These are phyloP conservation scores for Gasterosteus nipponicus DNA, from an alignment of 2,113 vertebrate species.

Conservation along the genomic window DNA sequence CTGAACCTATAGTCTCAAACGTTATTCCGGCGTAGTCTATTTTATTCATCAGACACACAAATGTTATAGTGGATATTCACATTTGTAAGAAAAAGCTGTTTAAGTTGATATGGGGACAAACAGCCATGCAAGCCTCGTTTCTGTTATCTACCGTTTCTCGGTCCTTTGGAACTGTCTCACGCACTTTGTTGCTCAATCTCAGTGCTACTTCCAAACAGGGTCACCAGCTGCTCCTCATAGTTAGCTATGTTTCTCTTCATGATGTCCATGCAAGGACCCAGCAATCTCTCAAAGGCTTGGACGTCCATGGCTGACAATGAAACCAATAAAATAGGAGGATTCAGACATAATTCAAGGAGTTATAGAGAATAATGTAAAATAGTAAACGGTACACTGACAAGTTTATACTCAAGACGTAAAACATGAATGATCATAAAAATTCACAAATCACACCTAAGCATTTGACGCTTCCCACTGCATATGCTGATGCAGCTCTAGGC, in stretches of 20 bases:
- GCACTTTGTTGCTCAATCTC: slow-evolving; percentile 91
- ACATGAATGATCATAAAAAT: slow-evolving; percentile 3
- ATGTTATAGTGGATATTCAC: slow-evolving; percentile 60
- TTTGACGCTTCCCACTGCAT: slow-evolving; percentile 94
- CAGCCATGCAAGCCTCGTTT: slow-evolving; percentile 51
- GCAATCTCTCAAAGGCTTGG: slow-evolving; percentile 96
- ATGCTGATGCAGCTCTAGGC: slow-evolving; percentile 96
- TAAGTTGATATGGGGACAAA: slow-evolving; percentile 35
- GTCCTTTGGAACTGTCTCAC: slow-evolving; percentile 79
- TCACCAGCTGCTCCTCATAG: slow-evolving; percentile 96
- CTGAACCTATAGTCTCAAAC: slow-evolving; percentile 15
- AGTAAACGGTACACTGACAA: not conserved
- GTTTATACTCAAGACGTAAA: not conserved
- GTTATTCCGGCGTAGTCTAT: slow-evolving; percentile 23
- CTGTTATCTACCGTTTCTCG: not conserved
- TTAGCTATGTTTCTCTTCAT: slow-evolving; percentile 99
- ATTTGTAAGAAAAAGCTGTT: slow-evolving; percentile 68
- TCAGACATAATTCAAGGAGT: not conserved
- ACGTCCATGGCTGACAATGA: slow-evolving; percentile 90
- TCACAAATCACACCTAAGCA: slow-evolving; percentile 89
- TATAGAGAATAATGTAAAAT: not conserved
- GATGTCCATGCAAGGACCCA: slow-evolving; percentile 99
- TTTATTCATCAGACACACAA: slow-evolving; percentile 50
- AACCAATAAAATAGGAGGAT: slow-evolving; percentile 14
- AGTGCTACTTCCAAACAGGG: slow-evolving; percentile 94